Base-by-base conservation (phyloP, 1,140 invertebrate genomes). In the Achatina immaculata region DNA sequence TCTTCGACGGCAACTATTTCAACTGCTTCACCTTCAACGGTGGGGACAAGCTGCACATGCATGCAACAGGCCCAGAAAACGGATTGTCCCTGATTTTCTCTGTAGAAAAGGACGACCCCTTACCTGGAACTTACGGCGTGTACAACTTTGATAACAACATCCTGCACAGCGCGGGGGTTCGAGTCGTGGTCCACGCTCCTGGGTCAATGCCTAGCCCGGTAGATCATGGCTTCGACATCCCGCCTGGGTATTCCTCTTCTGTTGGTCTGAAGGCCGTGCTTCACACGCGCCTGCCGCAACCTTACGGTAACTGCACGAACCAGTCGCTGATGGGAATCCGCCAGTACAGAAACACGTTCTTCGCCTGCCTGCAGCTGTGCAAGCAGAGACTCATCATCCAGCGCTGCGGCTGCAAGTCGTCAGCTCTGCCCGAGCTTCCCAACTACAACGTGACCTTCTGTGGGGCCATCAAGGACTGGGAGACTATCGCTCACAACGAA, bases 181-280 rank as follows among this genome's bases (percentile, higher is more conserved):
- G 91, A 73, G 86, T 92, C 3, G 88, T 92, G 38, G 86, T 92
- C 14, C 91, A 92, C 84, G 88, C 88, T n/a, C 90, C 91, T 40
- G 85, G 89, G 77, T 86, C 87, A 0, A 87, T 91, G 84, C 92
- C 92, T 11, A 91, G 91, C 74, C 91, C 92, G 0, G 87, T 85
- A 84, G 86, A 90, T 76, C 87, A 88, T 75, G 89, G 89, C 9
- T 87, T 90, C 84, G 89, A 90, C 75, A 86, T 90, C 51, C 87
- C 89, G 2, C 89, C 89, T 4, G 89, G 89, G 45, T 90, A 88
- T 78, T 89, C 89, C 0, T 87, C 89, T 16, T 90, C 89, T 38
- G 86, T 89, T 14, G 87, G 88, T 28, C 48, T 90, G 51, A 89
- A 89, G 81, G 86, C 88, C 11, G 81, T 88, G 0, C 76, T 88